A percentile compares a stretch with the other conserved stretches of the same genome.
phyloP scores from a whole-genome alignment of 35 echinoderm and acorn worm species.

The Antedon bifida region DNA sequence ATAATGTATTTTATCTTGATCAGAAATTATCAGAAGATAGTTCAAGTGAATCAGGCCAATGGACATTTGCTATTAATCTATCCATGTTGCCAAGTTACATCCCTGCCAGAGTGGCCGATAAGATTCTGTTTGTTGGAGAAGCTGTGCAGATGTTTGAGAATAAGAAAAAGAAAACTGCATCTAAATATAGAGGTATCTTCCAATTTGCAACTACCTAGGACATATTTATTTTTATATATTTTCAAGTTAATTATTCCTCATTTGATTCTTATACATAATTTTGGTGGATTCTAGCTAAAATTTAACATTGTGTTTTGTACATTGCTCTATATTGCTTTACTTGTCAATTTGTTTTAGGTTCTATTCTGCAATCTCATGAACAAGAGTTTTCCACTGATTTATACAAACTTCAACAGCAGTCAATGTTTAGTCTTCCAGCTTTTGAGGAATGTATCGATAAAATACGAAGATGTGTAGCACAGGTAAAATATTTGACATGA shows the following conservation, averaged over 20 bases:
- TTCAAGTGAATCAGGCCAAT: conserved; percentile 20
- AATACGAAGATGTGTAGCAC: conserved; percentile 76
- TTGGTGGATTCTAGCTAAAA: no score
- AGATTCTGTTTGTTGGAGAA: conserved; percentile 91
- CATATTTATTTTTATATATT: no score
- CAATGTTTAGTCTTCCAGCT: conserved; percentile 58
- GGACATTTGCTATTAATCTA: conserved; percentile 52
- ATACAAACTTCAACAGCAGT: conserved; percentile 43
- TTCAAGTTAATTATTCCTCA: no score
- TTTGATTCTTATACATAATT: no score
- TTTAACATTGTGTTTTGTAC: no score
- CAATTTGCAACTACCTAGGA: not conserved
- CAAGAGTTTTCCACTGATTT: conserved; percentile 67
- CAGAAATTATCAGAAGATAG: conserved; percentile 62
- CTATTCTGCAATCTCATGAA: conserved; percentile 66
- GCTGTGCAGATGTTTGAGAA: conserved; percentile 97
- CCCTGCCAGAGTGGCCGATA: conserved; percentile 66
- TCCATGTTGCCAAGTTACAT: conserved; percentile 90
- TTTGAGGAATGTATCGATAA: conserved; percentile 83
- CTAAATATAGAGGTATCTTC: conserved; percentile 56
- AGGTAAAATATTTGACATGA: conserved; percentile 46
- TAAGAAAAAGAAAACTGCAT: conserved; percentile 56
- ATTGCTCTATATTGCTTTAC: no score
- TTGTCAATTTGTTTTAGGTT: conserved; percentile 16
- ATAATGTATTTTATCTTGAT: not conserved